Percentiles rank a stretch among this genome's conserved stretches.
Evolutionary conservation across 2,797 vertebrate species (phyloP).

Genomic region (Petrocephalus sullivani): DNA sequence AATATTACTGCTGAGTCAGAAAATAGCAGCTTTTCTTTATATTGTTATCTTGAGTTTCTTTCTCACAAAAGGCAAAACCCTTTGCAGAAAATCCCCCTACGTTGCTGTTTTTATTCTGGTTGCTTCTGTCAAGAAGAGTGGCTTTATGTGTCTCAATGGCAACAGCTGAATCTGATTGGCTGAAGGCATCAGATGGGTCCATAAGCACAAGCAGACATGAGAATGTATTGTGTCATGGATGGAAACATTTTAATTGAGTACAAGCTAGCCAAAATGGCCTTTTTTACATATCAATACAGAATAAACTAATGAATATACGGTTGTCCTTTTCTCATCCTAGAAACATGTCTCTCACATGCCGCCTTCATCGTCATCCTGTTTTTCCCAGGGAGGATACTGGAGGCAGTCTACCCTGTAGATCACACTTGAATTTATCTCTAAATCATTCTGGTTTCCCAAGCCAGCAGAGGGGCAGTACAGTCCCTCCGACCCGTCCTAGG

Average conservation of each 20-base stretch:
- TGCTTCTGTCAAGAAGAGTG: not conserved
- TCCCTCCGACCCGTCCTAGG: not conserved
- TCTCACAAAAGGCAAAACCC: not conserved
- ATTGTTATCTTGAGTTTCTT: not conserved
- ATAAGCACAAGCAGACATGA: not conserved
- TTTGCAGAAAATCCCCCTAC: not conserved
- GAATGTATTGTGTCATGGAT: not conserved
- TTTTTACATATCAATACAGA: not conserved
- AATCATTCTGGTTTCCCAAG: not conserved
- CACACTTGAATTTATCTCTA: not conserved
- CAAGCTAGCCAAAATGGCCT: not conserved
- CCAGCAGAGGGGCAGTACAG: not conserved
- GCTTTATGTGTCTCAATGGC: not conserved
- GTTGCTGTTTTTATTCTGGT: not conserved
- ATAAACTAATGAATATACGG: not conserved
- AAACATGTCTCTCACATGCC: not conserved
- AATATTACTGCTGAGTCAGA: not conserved
- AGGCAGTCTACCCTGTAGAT: not conserved
- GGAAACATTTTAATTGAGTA: not conserved
- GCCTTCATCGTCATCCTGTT: not conserved
- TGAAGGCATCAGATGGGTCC: not conserved
- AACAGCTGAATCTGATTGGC: not conserved
- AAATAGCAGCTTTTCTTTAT: not conserved
- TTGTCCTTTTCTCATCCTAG: not conserved
- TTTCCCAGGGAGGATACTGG: not conserved